Conservation (phyloP, 1,140 invertebrate genomes). For the Macrocentrus cingulum region DNA sequence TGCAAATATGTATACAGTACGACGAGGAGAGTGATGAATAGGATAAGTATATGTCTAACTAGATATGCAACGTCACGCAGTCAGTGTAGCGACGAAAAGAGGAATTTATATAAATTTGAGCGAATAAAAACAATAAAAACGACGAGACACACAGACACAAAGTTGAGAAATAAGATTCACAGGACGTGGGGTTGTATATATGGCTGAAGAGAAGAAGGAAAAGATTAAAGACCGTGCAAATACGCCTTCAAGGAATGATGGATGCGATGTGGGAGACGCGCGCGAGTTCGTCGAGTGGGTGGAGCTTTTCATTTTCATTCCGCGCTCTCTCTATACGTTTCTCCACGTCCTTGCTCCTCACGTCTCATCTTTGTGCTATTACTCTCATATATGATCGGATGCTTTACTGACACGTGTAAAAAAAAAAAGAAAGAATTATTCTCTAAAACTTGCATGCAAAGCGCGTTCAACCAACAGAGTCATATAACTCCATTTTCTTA, state of each 20-base stretch:
- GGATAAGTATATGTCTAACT: too few relatives aligned
- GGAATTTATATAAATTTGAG: too few relatives aligned
- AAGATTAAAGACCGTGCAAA: conserved; percentile 57
- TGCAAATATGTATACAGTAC: too few relatives aligned
- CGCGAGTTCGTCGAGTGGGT: conserved; percentile 46
- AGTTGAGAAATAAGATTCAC: not conserved
- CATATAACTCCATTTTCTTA: too few relatives aligned
- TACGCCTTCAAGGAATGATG: conserved; percentile 59
- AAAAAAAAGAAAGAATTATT: too few relatives aligned
- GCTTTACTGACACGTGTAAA: not conserved
- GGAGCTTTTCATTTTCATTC: conserved; percentile 48
- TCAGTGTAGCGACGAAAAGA: too few relatives aligned
- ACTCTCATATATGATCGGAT: conserved; percentile 16
- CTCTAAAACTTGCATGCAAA: not conserved
- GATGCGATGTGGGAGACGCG: conserved; percentile 52
- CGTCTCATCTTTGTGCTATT: conserved; percentile 24
- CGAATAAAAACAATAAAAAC: too few relatives aligned
- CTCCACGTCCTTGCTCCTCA: not conserved
- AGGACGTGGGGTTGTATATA: conserved; percentile 35
- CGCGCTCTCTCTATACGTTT: conserved; percentile 26
- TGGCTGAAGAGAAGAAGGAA: conserved; percentile 31
- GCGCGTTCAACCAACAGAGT: too few relatives aligned
- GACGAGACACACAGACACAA: not conserved
- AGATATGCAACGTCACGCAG: too few relatives aligned
- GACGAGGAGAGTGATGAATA: too few relatives aligned